A percentile compares a stretch with the other conserved stretches of the same genome.
These are phyloP conservation scores for Endomychus coccineus DNA, from an alignment of 2,888 invertebrate species.

Conservation along the genomic window DNA sequence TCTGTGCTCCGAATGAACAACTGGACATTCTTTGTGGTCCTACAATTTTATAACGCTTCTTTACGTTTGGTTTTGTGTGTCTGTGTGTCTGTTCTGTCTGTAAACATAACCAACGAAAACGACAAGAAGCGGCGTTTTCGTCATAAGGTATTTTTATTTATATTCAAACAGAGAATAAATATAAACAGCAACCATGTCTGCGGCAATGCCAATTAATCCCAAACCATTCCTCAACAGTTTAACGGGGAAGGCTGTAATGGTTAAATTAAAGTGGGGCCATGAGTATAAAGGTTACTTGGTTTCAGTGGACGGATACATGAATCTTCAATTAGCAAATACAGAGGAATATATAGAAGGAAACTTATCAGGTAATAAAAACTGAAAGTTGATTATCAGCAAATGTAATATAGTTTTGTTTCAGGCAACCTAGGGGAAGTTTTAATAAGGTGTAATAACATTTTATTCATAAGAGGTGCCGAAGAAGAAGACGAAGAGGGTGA, in stretches of 20 bases:
- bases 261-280: conserved; percentile 99
- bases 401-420: conserved; percentile 32
- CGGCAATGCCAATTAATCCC: conserved; percentile 95
- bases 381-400: too few species aligned
- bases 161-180: conserved; percentile 25
- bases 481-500: conserved; percentile 97
- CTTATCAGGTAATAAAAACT: conserved; percentile 60
- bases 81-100: too few species aligned
- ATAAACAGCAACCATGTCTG: too few species aligned
- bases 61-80: too few species aligned
- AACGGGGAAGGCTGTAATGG: conserved; percentile 95
- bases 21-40: too few species aligned
- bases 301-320: conserved; percentile 99
- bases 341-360: conserved; percentile 94
- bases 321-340: conserved; percentile 93
- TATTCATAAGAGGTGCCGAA: conserved; percentile 90
- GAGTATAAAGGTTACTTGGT: conserved; percentile 98
- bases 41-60: too few species aligned
- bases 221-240: conserved; percentile 98
- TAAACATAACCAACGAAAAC: too few species aligned
- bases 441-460: conserved; percentile 93
- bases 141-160: too few species aligned
- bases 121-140: too few species aligned
- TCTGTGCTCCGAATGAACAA: too few species aligned
- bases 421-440: conserved; percentile 93